phyloP scores from a whole-genome alignment of 1,140 invertebrate species.

The Zaprionus ghesquierei region DNA sequence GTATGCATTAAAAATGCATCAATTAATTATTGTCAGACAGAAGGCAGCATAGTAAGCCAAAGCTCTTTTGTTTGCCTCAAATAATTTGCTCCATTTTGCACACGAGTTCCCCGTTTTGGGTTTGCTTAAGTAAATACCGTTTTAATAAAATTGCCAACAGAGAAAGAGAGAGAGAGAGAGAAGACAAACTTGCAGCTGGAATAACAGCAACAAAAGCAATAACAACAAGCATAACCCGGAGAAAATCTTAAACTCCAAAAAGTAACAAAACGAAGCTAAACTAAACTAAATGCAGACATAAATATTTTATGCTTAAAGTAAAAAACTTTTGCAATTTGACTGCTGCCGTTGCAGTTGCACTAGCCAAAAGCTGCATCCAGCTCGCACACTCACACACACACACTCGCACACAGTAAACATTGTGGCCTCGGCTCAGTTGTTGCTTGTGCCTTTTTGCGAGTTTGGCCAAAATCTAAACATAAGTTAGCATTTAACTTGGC shows the following conservation, averaged over 20 bases:
- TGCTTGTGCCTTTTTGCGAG: conserved; percentile 55
- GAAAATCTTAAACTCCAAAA: conserved; percentile 56
- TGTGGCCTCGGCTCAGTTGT: conserved; percentile 60
- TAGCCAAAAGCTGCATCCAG: conserved; percentile 53
- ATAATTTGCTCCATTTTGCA: conserved; percentile 17
- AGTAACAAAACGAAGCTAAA: conserved; percentile 70
- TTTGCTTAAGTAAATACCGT: conserved; percentile 56
- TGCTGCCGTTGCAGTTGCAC: conserved; percentile 56
- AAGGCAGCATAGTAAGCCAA: not conserved
- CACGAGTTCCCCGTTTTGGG: conserved; percentile 22
- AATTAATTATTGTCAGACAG: not conserved
- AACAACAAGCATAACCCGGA: conserved; percentile 37
- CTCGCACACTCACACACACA: conserved; percentile 12
- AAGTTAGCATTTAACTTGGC: conserved; percentile 78
- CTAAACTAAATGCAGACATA: conserved; percentile 79
- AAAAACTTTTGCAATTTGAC: conserved; percentile 80
- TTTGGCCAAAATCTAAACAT: conserved; percentile 70
- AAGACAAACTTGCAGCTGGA: conserved; percentile 63
- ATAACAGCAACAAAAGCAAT: conserved; percentile 9
- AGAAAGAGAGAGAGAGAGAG: too few relatives aligned
- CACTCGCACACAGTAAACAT: conserved; percentile 46
- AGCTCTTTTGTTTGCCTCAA: not conserved
- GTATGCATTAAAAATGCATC: not conserved
- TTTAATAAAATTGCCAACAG: conserved; percentile 73
- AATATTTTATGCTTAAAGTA: conserved; percentile 80